Percentiles rank a stretch among this genome's conserved stretches.
phyloP scores from a whole-genome alignment of 2,888 invertebrate species.

The Yponomeuta malinellus region DNA sequence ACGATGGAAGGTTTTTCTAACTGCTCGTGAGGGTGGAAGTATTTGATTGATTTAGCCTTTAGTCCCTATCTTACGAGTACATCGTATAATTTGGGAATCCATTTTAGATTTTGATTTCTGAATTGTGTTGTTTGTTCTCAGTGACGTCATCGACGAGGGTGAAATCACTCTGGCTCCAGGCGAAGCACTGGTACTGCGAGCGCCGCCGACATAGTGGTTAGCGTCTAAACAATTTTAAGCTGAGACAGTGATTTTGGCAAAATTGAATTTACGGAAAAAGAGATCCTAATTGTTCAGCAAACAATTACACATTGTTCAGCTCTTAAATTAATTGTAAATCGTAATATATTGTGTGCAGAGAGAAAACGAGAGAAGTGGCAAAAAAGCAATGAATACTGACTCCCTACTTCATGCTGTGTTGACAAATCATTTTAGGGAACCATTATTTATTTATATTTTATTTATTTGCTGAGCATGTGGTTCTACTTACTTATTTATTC shows the following conservation, averaged over 20 bases:
- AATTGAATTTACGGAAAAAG: too few species aligned
- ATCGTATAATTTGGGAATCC: neutral
- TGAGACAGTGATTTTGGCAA: neutral
- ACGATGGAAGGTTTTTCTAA: neutral
- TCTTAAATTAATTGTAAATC: too few species aligned
- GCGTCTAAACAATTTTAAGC: neutral
- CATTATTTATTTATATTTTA: too few species aligned
- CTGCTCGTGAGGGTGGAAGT: neutral
- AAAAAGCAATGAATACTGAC: too few species aligned
- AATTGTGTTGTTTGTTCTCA: slow-evolving; percentile 27
- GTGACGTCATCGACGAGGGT: slow-evolving; percentile 28
- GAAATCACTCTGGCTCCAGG: slow-evolving; percentile 35
- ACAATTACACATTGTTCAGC: too few species aligned
- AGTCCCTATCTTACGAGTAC: neutral
- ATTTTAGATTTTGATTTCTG: neutral
- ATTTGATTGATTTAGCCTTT: neutral
- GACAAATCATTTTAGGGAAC: too few species aligned
- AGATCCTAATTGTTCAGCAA: too few species aligned
- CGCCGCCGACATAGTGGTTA: slow-evolving; percentile 25
- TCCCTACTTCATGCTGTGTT: too few species aligned
- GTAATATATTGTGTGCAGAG: too few species aligned
- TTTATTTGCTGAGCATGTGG: too few species aligned
- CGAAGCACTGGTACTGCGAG: slow-evolving; percentile 39
- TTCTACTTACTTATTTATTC: too few species aligned
- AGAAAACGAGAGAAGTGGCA: too few species aligned